Conservation (phyloP, 1,140 invertebrate genomes). For the Drosophila quadrilineata region DNA sequence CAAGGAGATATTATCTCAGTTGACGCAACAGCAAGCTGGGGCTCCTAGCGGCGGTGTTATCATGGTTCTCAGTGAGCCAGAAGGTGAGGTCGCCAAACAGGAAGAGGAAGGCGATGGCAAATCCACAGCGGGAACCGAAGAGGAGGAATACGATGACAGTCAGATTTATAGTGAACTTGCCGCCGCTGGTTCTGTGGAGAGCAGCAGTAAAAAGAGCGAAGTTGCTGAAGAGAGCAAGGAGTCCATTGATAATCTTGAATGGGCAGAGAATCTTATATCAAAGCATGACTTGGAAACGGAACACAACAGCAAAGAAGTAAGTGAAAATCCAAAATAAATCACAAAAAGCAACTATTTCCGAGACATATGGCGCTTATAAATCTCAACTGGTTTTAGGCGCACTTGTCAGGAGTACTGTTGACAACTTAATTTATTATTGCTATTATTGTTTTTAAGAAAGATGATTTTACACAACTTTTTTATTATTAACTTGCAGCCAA, state of each 20-base stretch:
- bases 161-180: conserved; percentile 68
- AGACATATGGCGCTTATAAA: too few relatives aligned
- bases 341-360: too few relatives aligned
- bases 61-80: conserved; percentile 76
- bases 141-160: conserved; percentile 72
- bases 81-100: conserved; percentile 40
- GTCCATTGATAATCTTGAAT: conserved; percentile 71
- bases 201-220: conserved; percentile 50
- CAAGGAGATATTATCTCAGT: conserved; percentile 76
- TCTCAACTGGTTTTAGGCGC: too few relatives aligned
- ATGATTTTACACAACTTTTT: too few relatives aligned
- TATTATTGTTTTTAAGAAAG: too few relatives aligned
- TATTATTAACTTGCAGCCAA: conserved; percentile 35
- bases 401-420: too few relatives aligned
- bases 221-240: conserved; percentile 67
- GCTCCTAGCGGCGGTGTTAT: conserved; percentile 72
- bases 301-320: conserved; percentile 66
- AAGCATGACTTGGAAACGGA: conserved; percentile 63
- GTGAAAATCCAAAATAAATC: neutral
- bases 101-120: conserved; percentile 50
- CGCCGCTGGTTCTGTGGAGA: conserved; percentile 45
- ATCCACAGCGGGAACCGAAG: conserved; percentile 52
- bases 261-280: conserved; percentile 75
- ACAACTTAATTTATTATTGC: too few relatives aligned
- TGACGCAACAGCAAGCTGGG: conserved; percentile 73